These are phyloP conservation scores for Drosophila neoperkinsi DNA, from an alignment of 2,888 invertebrate genomes.

Conservation along the genomic window DNA sequence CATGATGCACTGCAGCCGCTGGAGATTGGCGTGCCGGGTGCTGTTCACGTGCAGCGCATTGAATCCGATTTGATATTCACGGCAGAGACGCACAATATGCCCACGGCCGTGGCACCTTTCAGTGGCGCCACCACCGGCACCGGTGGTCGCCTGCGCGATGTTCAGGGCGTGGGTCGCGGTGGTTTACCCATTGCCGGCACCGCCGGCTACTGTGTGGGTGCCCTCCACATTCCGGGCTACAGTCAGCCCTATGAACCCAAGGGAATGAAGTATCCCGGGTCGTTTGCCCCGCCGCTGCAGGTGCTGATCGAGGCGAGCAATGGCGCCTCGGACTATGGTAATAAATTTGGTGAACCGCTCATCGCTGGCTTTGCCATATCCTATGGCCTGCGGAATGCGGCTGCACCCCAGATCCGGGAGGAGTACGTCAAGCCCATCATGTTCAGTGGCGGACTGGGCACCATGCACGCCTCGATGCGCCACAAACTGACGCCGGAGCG, in stretches of 20 bases:
- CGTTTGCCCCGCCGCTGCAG: conserved; percentile 95
- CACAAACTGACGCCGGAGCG: conserved; percentile 91
- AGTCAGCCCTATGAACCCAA: conserved; percentile 94
- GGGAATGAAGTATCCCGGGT: conserved; percentile 91
- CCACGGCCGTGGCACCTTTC: conserved; percentile 98
- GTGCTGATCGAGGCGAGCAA: conserved; percentile 98
- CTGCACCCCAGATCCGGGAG: conserved; percentile 87
- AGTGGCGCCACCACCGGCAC: conserved; percentile 99
- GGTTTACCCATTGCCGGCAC: conserved; percentile 97
- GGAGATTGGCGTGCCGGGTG: conserved; percentile 87
- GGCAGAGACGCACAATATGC: conserved; percentile 99
- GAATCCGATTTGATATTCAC: conserved; percentile 97
- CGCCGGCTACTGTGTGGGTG: conserved; percentile 98
- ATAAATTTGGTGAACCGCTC: conserved; percentile 99
- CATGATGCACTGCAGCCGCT: conserved; percentile 90
- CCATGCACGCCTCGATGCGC: conserved; percentile 93
- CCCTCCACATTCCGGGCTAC: conserved; percentile 93
- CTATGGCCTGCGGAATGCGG: conserved; percentile 91
- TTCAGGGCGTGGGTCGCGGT: conserved; percentile 97
- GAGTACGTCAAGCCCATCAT: conserved; percentile 99
- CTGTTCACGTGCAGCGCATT: conserved; percentile 87
- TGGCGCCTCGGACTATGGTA: conserved; percentile 99
- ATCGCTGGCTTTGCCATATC: conserved; percentile 96
- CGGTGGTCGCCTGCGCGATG: conserved; percentile 96
- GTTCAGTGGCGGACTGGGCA: conserved; percentile 98